phyloP scores from a whole-genome alignment of 2,113 vertebrate species.

The Electrona antarctica region DNA sequence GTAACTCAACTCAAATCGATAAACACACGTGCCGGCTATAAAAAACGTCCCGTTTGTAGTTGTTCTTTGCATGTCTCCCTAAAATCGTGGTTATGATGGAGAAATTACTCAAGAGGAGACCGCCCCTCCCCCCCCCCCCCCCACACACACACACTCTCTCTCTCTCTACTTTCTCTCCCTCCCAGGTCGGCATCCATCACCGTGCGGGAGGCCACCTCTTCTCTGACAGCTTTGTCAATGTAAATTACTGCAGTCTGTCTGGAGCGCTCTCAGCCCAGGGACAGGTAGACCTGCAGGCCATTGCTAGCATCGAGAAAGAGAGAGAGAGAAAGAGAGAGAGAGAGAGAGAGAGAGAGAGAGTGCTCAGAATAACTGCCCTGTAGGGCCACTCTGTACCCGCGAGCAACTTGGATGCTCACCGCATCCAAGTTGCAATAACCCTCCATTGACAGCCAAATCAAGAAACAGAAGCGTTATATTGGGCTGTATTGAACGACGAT shows the following conservation, averaged over 20 bases:
- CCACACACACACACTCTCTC: slow-evolving; percentile 4
- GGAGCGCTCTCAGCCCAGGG: slow-evolving; percentile 69
- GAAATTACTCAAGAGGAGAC: slow-evolving; percentile 20
- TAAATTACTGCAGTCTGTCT: slow-evolving; percentile 80
- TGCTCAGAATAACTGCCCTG: slow-evolving; percentile 68
- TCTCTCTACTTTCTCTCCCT: slow-evolving; percentile 49
- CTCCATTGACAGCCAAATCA: too few species aligned
- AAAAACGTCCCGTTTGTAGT: too few species aligned
- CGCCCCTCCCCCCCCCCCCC: slow-evolving; percentile 27
- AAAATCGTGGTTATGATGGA: slow-evolving; percentile 36
- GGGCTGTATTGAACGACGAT: too few species aligned
- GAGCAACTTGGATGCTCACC: too few species aligned
- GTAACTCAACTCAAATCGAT: too few species aligned
- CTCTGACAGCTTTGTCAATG: slow-evolving; percentile 86
- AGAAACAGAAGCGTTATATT: too few species aligned
- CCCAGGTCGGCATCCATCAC: slow-evolving; percentile 81
- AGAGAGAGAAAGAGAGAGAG: too few species aligned
- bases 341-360: background rate
- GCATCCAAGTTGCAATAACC: too few species aligned
- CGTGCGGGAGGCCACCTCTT: slow-evolving; percentile 73
- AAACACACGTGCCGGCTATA: too few species aligned
- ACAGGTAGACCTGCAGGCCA: slow-evolving; percentile 73
- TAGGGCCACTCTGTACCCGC: background rate
- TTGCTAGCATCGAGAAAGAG: slow-evolving; percentile 2
- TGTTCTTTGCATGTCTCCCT: background rate